These are phyloP conservation scores for Eleutherodactylus coqui DNA, from an alignment of 2,797 vertebrate species.

Conservation along the genomic window DNA sequence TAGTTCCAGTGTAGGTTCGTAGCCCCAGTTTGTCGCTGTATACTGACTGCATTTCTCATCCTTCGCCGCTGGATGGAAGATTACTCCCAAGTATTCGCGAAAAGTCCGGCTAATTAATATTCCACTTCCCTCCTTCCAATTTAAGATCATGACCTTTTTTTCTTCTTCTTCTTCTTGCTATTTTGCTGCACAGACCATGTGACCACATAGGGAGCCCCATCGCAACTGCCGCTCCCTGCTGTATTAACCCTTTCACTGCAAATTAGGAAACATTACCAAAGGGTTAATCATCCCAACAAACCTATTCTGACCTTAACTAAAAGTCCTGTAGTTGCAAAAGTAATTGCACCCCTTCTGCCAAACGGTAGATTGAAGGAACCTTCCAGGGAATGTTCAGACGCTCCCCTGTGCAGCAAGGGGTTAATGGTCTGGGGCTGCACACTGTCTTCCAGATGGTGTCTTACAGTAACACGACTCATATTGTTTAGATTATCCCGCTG, in stretches of 20 bases:
- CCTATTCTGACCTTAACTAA: background rate
- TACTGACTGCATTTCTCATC: background rate
- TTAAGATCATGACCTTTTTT: slow-evolving; percentile 2
- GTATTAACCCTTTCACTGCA: background rate
- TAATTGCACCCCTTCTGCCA: background rate
- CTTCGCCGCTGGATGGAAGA: slow-evolving; percentile 19
- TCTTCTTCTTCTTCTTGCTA: background rate
- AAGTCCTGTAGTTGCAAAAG: background rate
- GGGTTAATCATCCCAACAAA: background rate
- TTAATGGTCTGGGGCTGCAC: slow-evolving; percentile 77
- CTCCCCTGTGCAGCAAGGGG: slow-evolving; percentile 72
- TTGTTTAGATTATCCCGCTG: slow-evolving; percentile 84
- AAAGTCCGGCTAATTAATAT: background rate
- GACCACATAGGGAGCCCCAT: background rate
- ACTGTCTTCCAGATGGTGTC: slow-evolving; percentile 80
- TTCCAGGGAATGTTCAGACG: background rate
- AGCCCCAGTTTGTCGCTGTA: background rate
- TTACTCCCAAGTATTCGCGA: background rate
- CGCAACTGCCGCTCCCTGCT: background rate
- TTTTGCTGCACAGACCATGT: slow-evolving; percentile 16
- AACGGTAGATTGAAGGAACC: background rate
- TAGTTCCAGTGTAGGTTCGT: background rate
- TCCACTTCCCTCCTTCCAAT: background rate
- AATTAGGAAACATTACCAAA: too few relatives aligned
- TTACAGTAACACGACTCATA: slow-evolving; percentile 80